Evolutionary conservation across 2,888 invertebrate genomes (phyloP).

Genomic region (Melipona bicolor): DNA sequence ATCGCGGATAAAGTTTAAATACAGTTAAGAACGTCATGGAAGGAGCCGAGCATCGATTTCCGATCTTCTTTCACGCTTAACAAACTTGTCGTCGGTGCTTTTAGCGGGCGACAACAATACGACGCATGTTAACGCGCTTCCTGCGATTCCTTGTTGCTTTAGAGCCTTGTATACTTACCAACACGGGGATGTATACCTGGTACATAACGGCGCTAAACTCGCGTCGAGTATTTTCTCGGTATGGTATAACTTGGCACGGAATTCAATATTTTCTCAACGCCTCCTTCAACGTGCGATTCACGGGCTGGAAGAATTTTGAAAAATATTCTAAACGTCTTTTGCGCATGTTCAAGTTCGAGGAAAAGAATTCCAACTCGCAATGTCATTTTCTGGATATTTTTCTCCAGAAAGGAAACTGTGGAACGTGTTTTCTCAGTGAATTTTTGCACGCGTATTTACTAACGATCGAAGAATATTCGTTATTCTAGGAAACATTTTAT

Average conservation of each 20-base stretch:
- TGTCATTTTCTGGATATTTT: no score
- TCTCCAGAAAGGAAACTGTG: no score
- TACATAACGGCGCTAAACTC: neutral
- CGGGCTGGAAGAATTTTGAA: neutral
- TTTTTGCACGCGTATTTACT: no score
- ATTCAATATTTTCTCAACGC: neutral
- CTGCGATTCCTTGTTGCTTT: neutral
- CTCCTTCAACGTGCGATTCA: neutral
- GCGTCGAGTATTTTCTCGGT: neutral
- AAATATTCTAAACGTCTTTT: neutral
- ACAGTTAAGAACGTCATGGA: neutral
- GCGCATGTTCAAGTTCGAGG: no score
- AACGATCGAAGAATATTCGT: no score
- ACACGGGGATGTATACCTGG: neutral
- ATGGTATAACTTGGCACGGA: neutral
- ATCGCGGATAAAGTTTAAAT: neutral
- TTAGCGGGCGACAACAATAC: neutral
- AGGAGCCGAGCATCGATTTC: neutral
- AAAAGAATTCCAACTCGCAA: no score
- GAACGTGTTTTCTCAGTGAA: no score
- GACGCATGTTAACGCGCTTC: neutral
- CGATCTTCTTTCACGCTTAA: constrained; percentile 2
- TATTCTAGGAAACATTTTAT: no score
- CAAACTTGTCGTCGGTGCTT: neutral
- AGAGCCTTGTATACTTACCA: neutral